Conservation (phyloP, 2,113 vertebrate genomes). For the Oreochromis tanganicae region DNA sequence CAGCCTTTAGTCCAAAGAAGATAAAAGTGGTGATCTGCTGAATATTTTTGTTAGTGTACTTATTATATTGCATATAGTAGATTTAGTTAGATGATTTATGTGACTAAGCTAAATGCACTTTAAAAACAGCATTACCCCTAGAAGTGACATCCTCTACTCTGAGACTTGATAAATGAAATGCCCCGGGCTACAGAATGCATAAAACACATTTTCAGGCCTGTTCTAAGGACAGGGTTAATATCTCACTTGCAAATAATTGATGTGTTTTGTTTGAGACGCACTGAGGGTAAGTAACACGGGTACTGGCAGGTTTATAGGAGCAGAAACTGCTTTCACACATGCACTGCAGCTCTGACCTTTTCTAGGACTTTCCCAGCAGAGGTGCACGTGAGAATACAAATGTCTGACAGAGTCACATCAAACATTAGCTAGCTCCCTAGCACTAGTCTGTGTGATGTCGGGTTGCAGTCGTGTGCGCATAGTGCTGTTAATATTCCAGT, state of each 20-base stretch:
- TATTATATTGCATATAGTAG: not conserved
- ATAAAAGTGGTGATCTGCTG: fast-evolving
- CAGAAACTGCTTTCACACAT: not conserved
- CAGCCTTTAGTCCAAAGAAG: not conserved
- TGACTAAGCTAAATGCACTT: fast-evolving
- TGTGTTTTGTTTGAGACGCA: not conserved
- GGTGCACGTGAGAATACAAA: not conserved
- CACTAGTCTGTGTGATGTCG: not conserved
- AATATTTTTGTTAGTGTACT: not conserved
- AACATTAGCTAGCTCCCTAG: not conserved
- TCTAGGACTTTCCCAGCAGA: not conserved
- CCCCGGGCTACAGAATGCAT: not conserved
- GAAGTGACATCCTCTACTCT: not conserved
- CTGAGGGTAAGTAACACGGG: not conserved
- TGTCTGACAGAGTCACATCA: not conserved
- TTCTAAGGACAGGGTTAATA: not conserved
- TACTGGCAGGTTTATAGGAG: not conserved
- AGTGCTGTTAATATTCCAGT: not conserved
- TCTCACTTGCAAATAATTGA: not conserved
- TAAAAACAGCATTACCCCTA: not conserved
- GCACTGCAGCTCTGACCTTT: not conserved
- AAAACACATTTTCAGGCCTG: not conserved
- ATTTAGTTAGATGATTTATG: not conserved
- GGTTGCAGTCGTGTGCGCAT: not conserved
- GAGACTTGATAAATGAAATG: not conserved